Base-by-base conservation (phyloP, 35 echinoderm and acorn worm species). In the Lytechinus variegatus region DNA sequence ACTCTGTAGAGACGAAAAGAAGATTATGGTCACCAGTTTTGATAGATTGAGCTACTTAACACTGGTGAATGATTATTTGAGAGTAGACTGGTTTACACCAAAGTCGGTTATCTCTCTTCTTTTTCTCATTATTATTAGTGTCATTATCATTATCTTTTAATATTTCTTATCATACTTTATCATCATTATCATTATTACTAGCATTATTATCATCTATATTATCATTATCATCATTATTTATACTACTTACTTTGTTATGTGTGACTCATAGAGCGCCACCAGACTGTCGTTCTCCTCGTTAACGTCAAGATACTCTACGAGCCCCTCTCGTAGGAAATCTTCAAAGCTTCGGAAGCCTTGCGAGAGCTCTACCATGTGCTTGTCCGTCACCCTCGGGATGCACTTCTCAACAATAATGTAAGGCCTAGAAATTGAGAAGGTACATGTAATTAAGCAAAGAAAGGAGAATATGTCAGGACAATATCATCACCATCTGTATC, bases 271-370 rank as follows among this genome's bases (percentile, higher is more conserved):
- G 21, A 99, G 96, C 19, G 98, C 98, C 56, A 99, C 96, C 94
- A 97, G 89, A 51, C 97, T 97, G 56, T 99, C 98, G 28, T 97
- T 99, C 89, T 99, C 98, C 95, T 99, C 98, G 88, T 99, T 99
- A 6, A 99, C 98, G 87, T 99, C 98, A 54, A 99, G 89, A 66
- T 99, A 99, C 55, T 99, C 98, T 14, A 99, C 98, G 11, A 99
- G 95, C 16, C 98, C 98, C 87, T 99, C 97, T 72, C 97, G 51
- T 10, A 99, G 89, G 87, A 99, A 99, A 91, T 99, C 98, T 89
- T 99, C 98, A 98, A 99, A 99, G 95, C 98, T 96, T 9, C 98
- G 94, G 54, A 99, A 95, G 52, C 96, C 98, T 95, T 95, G 94
- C 56, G 96, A 97, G 28, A 99, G 55, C 86, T 98, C 98, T 52